Evolutionary conservation across 2,797 vertebrate genomes (phyloP), one percentile per base, ranked within the genome.

Genomic region (Lepus townsendii): DNA sequence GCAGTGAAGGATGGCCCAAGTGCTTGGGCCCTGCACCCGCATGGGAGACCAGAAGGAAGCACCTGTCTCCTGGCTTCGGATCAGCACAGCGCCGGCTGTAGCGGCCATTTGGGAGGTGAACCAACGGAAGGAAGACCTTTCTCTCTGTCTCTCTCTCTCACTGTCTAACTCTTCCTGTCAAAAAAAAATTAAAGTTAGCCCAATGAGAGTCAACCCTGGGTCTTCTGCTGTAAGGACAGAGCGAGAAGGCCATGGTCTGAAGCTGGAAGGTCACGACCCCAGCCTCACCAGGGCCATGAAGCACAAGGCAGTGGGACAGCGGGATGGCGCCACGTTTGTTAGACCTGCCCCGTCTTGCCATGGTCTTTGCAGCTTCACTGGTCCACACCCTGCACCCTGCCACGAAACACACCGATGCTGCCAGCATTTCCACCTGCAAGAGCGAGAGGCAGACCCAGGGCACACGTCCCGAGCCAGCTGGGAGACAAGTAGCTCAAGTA

Each of bases 401-500:
- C 13, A 50, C 47, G 5, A 5, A 0, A 47, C 42, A 47, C 38
- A 42, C 38, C 7, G 5, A 3, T 1, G 0, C 22, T 7, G 11
- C 16, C 30, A 1, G 35, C 30, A 0, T 19, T 54, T 38, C 24
- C 4, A 5, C 13, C 10, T 11, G 19, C 17, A 66, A 87, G 68
- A 50, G 3, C 3, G 4, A 19, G 22, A 27, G 22, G 20, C 71
- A 71, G 13, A 57, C 2, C 26, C 27, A 35, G 69, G 32, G 5
- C 30, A 27, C 69, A 60, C 63, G 57, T 72, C 16, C 22, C 62
- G 38, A 68, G 32, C 13, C 38, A 77, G 62, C n/a, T 12, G 16
- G 16, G 22, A 22, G 20, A 47, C 57, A 57, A 16, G 16, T 54
- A 22, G 27, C 30, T 76, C n/a, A 26, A n/a, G 52, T 35, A 7